Conservation (phyloP, 2,888 invertebrate genomes). For the Hemithea aestivaria region DNA sequence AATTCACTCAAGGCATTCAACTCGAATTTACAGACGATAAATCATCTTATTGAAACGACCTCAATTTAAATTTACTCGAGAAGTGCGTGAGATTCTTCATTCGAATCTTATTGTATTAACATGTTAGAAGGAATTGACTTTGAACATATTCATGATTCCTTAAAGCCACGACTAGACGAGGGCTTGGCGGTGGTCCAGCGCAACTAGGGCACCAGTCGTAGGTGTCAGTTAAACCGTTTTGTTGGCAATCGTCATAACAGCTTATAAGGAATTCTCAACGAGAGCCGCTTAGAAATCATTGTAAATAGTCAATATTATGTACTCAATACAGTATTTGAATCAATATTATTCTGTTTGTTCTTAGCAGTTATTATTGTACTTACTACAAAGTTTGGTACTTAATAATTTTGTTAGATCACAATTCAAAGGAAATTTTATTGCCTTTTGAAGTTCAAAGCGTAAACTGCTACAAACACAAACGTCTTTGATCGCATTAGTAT, state of each 20-base stretch:
- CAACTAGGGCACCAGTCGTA: constrained; percentile 60
- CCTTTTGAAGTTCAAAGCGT: no score
- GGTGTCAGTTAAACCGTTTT: constrained; percentile 63
- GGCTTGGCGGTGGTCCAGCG: constrained; percentile 64
- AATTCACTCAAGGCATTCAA: constrained; percentile 27
- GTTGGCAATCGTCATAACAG: constrained; percentile 68
- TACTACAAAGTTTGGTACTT: no score
- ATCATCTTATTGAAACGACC: constrained; percentile 28
- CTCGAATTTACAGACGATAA: constrained; percentile 29
- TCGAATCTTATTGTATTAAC: constrained; percentile 26
- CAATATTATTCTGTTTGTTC: no score
- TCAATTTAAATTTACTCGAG: constrained; percentile 21
- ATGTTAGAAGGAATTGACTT: constrained; percentile 35
- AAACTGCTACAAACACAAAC: no score
- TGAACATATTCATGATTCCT: constrained; percentile 43
- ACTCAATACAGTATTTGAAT: no score
- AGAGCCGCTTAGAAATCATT: constrained; percentile 14
- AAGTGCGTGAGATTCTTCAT: constrained; percentile 3
- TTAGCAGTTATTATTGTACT: no score
- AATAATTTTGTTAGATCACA: constrained; percentile 4
- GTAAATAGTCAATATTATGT: no score
- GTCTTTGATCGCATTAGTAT: no score
- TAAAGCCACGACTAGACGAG: constrained; percentile 49
- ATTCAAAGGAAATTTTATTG: background rate
- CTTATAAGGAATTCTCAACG: constrained; percentile 51